phyloP scores from a whole-genome alignment of 2,113 vertebrate genomes.

The Opisthocomus hoazin region DNA sequence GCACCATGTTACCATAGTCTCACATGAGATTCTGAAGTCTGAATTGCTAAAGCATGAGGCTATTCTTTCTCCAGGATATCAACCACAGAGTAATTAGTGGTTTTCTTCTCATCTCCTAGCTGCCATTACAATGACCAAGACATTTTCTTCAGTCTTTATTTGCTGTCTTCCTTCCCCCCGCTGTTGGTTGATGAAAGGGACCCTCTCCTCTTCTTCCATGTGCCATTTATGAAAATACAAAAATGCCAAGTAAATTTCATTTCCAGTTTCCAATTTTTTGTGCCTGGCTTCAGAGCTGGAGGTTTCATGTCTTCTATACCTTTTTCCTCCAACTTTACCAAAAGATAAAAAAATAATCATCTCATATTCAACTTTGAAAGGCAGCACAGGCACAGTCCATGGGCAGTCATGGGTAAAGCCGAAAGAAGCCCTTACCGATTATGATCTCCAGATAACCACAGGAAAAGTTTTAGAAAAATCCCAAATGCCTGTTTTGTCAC shows the following conservation, averaged over 20 bases:
- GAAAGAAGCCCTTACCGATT: background rate
- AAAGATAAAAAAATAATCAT: background rate
- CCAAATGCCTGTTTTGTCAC: background rate
- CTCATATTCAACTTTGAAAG: background rate
- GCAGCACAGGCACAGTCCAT: background rate
- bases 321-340: background rate
- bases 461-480: background rate
- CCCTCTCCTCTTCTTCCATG: background rate
- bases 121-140: background rate
- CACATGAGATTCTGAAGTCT: background rate
- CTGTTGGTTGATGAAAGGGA: background rate
- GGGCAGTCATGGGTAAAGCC: background rate
- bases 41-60: background rate
- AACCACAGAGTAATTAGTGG: background rate
- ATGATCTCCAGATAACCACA: background rate
- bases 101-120: background rate
- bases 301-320: background rate
- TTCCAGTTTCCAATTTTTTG: background rate
- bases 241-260: background rate
- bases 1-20: background rate
- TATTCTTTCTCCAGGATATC: background rate
- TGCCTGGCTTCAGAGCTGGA: background rate
- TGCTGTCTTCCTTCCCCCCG: background rate
- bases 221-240: background rate
- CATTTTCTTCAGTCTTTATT: background rate